Percentiles rank a stretch among this genome's conserved stretches.
phyloP scores from a whole-genome alignment of 2,888 invertebrate species.

The Hololepta plana region DNA sequence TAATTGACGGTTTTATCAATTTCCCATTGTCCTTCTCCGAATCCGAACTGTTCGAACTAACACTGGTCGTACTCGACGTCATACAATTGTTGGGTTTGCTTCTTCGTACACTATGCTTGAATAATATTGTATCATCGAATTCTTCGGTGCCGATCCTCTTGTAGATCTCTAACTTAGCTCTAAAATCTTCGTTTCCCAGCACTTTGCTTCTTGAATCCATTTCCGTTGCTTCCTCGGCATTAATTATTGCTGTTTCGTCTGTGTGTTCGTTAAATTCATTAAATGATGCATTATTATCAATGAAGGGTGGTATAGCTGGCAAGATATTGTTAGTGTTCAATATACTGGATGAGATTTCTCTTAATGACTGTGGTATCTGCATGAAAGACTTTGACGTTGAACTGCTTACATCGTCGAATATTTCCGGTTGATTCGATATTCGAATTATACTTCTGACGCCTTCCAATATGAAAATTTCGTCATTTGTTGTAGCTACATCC shows the following conservation, averaged over 20 bases:
- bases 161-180: conserved; percentile 44
- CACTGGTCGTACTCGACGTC: conserved; percentile 11
- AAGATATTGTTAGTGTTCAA: too few species aligned
- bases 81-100: conserved; percentile 9
- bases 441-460: conserved; percentile 60
- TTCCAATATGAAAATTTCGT: conserved; percentile 70
- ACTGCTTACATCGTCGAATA: background rate
- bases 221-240: conserved; percentile 62
- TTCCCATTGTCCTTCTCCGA: too few species aligned
- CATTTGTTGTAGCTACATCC: conserved; percentile 41
- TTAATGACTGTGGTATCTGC: too few species aligned
- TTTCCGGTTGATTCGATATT: conserved; percentile 51
- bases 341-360: too few species aligned
- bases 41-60: conserved; percentile 22
- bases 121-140: conserved; percentile 49
- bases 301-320: conserved; percentile 18
- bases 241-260: conserved; percentile 30
- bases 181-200: too few species aligned
- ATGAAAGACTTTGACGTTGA: conserved; percentile 1
- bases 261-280: too few species aligned
- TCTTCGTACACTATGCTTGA: conserved; percentile 39
- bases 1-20: conserved; percentile 27
- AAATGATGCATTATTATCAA: too few species aligned
- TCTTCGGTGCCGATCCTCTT: conserved; percentile 55
- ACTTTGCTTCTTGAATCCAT: too few species aligned